These are phyloP conservation scores for Dascillus cervinus DNA, from an alignment of 2,888 invertebrate species.

Conservation along the genomic window DNA sequence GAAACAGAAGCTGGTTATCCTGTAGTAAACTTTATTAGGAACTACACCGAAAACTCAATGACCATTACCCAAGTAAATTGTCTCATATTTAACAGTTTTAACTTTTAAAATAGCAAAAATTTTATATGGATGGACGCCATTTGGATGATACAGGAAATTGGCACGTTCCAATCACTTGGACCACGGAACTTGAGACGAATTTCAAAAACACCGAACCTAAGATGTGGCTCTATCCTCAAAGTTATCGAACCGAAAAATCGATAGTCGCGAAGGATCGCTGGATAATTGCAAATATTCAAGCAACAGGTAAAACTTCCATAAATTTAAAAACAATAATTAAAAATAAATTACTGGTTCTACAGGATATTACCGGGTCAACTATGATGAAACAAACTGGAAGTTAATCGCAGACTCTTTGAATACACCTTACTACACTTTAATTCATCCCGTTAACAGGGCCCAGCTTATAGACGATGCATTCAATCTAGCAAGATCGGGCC, in stretches of 20 bases:
- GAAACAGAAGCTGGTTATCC: too few species aligned
- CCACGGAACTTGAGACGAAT: conserved; percentile 25
- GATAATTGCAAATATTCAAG: conserved; percentile 51
- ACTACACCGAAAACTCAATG: too few species aligned
- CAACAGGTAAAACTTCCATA: conserved; percentile 46
- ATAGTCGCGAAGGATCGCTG: conserved; percentile 36
- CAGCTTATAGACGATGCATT: conserved; percentile 67
- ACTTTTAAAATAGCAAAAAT: too few species aligned
- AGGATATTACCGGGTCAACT: conserved; percentile 69
- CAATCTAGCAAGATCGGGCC: conserved; percentile 52
- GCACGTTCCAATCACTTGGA: conserved; percentile 33
- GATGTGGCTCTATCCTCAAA: conserved; percentile 42
- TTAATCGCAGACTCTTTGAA: conserved; percentile 47
- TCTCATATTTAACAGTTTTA: too few species aligned
- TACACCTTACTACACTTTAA: conserved; percentile 37
- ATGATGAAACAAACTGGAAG: conserved; percentile 67
- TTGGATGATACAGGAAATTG: too few species aligned
- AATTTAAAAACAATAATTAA: too few species aligned
- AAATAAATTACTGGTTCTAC: conserved; percentile 6
- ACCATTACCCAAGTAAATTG: too few species aligned
- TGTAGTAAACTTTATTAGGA: too few species aligned
- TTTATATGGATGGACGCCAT: too few species aligned
- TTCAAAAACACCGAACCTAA: conserved; percentile 45
- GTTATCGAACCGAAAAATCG: conserved; percentile 20
- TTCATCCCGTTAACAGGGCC: conserved; percentile 60